Base-by-base conservation (phyloP, 2,888 invertebrate species). In the Acanthococcus lagerstroemiae region DNA sequence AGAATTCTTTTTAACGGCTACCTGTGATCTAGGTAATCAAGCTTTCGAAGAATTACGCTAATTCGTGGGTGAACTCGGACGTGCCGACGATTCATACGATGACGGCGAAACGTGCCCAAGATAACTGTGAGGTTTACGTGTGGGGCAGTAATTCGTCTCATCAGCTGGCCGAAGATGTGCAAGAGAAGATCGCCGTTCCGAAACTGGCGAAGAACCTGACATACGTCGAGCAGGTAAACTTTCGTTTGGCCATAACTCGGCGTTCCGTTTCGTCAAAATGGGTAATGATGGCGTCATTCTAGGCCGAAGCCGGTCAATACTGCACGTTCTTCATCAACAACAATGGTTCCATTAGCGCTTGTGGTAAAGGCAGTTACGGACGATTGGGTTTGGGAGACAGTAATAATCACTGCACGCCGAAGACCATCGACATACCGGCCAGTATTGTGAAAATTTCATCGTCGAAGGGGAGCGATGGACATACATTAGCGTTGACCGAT, bases 71-170 rank as follows among this genome's bases (percentile, higher is more conserved):
- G 6, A 61, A 61, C 17, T 61, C 61, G n/a, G 61, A 61, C 52
- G 37, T 61, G 6, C 61, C 61, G 1, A 50, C 37, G 15, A 52
- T 61, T n/a, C 61, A 61, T 26, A 30, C 50, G 9, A 26, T 61
- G 6, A 60, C 67, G 50, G 69, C 72, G 4, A 74, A 74, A 66
- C 44, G 72, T 72, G 54, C 72, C 68, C 69, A 68, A 63, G 77
- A 79, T 71, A 76, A 75, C 68, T 77, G 78, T 69, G 81, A 82
- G 72, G 82, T 82, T 15, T 83, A 79, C 73, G 81, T 83, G 21
- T 84, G 83, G 83, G 84, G 84, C 2, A 83, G 82, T 72, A 84
- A 84, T 75, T 82, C 82, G 4, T 82, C 82, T 5, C 81, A 82
- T 73, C 84, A 84, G 72, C 74, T 84, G 45, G 82, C 82, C 6